phyloP scores from a whole-genome alignment of 2,113 vertebrate genomes.

The Cettia cetti region DNA sequence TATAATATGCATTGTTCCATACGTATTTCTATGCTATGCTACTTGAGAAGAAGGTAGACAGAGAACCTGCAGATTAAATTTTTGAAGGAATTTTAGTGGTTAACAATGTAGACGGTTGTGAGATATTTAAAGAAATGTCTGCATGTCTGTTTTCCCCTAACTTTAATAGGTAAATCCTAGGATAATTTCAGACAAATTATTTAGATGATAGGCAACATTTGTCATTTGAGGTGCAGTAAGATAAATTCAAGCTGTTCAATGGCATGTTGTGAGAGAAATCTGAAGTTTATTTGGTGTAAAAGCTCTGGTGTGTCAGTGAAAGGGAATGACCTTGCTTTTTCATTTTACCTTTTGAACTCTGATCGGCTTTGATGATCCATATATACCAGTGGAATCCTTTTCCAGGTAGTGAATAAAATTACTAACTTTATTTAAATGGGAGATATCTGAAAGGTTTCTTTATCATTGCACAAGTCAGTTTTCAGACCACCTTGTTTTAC shows the following conservation, averaged over 20 bases:
- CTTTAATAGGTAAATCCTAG: background rate
- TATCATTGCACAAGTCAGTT: background rate
- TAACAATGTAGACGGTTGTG: background rate
- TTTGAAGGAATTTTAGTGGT: background rate
- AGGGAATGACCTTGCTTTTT: background rate
- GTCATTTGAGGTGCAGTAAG: background rate
- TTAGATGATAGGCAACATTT: background rate
- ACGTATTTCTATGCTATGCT: background rate
- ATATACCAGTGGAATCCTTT: background rate
- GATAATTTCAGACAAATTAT: background rate
- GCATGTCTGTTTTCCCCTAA: background rate
- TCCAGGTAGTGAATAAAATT: background rate
- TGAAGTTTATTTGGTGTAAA: background rate
- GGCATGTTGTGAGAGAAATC: background rate
- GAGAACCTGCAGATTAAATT: background rate
- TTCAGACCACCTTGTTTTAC: slow-evolving; percentile 1
- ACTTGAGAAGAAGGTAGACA: background rate
- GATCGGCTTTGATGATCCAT: background rate
- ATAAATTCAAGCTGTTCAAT: background rate
- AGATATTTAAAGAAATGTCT: background rate
- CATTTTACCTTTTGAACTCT: background rate
- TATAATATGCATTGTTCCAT: background rate
- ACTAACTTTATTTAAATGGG: background rate
- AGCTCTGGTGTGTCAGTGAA: background rate
- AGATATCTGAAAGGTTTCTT: background rate